These are phyloP conservation scores for Podarcis muralis DNA, from an alignment of 2,113 vertebrate species.

Conservation along the genomic window DNA sequence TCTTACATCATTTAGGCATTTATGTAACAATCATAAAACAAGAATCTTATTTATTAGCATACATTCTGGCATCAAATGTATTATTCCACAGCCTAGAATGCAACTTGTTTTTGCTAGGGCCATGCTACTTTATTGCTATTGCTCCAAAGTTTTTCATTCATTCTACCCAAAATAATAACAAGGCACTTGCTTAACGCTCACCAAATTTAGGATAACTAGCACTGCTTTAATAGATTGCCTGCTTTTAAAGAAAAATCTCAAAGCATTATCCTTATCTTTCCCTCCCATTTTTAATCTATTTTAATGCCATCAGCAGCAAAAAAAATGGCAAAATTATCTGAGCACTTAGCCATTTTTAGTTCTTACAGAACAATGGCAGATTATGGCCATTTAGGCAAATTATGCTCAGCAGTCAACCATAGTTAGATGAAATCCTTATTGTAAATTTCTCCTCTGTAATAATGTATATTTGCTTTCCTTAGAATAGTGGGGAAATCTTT, in stretches of 20 bases:
- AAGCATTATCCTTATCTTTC: constrained; percentile 25
- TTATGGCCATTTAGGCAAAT: constrained; percentile 71
- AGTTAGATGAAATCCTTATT: constrained; percentile 70
- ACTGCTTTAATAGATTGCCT: background rate
- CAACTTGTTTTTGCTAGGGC: background rate
- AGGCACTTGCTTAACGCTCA: background rate
- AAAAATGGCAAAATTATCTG: constrained; percentile 59
- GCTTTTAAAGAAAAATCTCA: constrained; percentile 9
- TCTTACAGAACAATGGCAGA: constrained; percentile 68
- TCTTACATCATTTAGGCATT: background rate
- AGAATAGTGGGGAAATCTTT: constrained; percentile 53
- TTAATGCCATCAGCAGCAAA: constrained; percentile 42
- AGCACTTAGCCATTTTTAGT: constrained; percentile 66
- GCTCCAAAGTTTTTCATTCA: background rate
- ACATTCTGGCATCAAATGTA: background rate
- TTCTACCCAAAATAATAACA: background rate
- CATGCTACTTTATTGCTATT: background rate
- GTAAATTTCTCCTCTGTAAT: constrained; percentile 53
- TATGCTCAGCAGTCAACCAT: constrained; percentile 66
- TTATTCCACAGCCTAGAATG: background rate
- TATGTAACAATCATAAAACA: background rate
- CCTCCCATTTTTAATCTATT: constrained; percentile 43
- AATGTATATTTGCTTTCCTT: constrained; percentile 55
- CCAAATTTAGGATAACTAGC: background rate
- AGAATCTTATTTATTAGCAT: background rate